Conservation (phyloP, 2,113 vertebrate species). For the Macquaria australasica region DNA sequence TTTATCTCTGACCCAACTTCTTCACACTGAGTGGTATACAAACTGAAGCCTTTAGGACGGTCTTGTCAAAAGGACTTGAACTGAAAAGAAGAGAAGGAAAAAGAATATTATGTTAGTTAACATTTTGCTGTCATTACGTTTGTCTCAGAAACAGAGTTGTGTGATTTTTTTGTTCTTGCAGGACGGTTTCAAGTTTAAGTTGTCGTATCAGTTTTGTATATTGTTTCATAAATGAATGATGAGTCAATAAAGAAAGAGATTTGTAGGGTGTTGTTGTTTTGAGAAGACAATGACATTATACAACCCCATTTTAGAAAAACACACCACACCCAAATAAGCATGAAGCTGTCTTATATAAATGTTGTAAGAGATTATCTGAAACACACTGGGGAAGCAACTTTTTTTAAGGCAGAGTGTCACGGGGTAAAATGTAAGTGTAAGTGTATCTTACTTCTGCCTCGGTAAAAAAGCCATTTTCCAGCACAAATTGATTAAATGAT, state of each 20-base stretch:
- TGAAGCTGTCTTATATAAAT: neutral
- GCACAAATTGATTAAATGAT: conserved; percentile 65
- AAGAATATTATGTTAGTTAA: too few species aligned
- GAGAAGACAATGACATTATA: neutral
- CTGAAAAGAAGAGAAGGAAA: neutral
- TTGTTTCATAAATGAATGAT: neutral
- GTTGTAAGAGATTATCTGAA: neutral
- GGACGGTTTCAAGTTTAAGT: neutral
- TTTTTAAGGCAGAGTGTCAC: too few species aligned
- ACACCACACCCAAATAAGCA: neutral
- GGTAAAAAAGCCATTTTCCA: conserved; percentile 39
- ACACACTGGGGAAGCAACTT: neutral
- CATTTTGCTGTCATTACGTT: neutral
- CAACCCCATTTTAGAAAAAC: neutral
- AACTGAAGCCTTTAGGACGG: neutral
- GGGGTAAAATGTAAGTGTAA: neutral
- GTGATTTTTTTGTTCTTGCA: neutral
- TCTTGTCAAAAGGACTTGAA: neutral
- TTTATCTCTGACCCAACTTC: conserved; percentile 33
- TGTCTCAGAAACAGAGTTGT: neutral
- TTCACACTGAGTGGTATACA: neutral
- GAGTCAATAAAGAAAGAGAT: neutral
- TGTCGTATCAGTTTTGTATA: neutral
- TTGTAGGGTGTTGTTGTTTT: neutral
- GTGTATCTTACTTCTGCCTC: neutral